These are phyloP conservation scores for Amiota communis DNA, from an alignment of 2,888 invertebrate genomes.

Conservation along the genomic window DNA sequence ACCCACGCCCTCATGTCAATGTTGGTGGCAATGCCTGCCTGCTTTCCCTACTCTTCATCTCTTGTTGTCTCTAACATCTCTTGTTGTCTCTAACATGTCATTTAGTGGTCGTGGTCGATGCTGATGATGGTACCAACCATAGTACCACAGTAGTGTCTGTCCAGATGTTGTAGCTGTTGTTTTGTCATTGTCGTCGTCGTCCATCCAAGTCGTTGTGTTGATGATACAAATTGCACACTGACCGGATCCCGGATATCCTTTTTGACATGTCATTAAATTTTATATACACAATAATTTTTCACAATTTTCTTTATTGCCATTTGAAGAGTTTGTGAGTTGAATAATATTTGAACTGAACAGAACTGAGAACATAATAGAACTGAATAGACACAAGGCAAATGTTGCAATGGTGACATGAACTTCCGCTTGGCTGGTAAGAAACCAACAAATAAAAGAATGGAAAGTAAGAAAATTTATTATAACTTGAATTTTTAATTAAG, in stretches of 20 bases:
- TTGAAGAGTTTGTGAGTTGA: conserved; percentile 50
- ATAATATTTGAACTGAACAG: conserved; percentile 23
- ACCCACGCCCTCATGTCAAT: conserved; percentile 35
- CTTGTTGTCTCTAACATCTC: too few relatives aligned
- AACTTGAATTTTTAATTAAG: conserved; percentile 11
- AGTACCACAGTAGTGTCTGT: conserved; percentile 19
- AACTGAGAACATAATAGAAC: neutral
- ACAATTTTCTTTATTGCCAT: conserved; percentile 65
- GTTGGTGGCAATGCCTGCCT: conserved; percentile 20
- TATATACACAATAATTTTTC: conserved; percentile 67
- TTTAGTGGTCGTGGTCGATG: conserved; percentile 5
- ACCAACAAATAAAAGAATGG: neutral
- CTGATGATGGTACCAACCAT: neutral
- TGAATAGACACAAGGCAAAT: too few relatives aligned
- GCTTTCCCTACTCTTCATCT: too few relatives aligned
- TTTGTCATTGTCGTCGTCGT: conserved; percentile 49
- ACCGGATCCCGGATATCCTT: conserved; percentile 66
- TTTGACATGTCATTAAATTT: conserved; percentile 68
- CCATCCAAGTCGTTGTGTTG: conserved; percentile 38
- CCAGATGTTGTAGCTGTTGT: conserved; percentile 43
- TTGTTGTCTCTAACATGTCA: too few relatives aligned
- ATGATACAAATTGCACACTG: conserved; percentile 39
- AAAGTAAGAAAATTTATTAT: too few relatives aligned
- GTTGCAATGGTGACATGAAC: neutral
- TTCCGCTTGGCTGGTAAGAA: neutral